phyloP scores from a whole-genome alignment of 2,113 vertebrate species.

The Abramis brama region DNA sequence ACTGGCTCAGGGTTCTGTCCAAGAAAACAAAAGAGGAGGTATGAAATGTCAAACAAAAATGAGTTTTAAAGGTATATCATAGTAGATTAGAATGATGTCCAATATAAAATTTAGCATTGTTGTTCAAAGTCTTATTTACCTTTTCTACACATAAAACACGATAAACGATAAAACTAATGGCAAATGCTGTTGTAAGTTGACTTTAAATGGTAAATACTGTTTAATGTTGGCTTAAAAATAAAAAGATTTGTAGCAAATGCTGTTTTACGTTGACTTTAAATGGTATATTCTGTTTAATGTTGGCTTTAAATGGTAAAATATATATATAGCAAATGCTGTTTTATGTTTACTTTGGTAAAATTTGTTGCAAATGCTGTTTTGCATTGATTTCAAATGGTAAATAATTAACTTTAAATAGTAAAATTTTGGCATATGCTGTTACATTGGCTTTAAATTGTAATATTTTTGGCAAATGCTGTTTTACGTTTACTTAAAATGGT shows the following conservation, averaged over 20 bases:
- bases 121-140: neutral
- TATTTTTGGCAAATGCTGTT: neutral
- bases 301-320: neutral
- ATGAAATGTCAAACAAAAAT: constrained; percentile 51
- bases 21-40: constrained; percentile 99
- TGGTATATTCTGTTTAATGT: rapidly evolving
- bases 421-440: neutral
- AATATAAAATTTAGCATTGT: neutral
- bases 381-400: neutral
- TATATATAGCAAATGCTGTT: neutral
- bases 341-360: neutral
- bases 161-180: neutral
- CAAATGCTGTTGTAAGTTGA: neutral
- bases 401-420: neutral
- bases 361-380: neutral
- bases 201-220: neutral
- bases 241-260: neutral
- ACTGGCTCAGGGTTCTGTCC: constrained; percentile 96
- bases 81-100: neutral
- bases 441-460: neutral
- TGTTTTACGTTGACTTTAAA: neutral
- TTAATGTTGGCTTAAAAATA: neutral
- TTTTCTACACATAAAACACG: neutral
- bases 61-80: neutral
- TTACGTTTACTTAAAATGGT: neutral